These are phyloP conservation scores for Mergus octosetaceus DNA, from an alignment of 2,797 vertebrate species.

Conservation along the genomic window DNA sequence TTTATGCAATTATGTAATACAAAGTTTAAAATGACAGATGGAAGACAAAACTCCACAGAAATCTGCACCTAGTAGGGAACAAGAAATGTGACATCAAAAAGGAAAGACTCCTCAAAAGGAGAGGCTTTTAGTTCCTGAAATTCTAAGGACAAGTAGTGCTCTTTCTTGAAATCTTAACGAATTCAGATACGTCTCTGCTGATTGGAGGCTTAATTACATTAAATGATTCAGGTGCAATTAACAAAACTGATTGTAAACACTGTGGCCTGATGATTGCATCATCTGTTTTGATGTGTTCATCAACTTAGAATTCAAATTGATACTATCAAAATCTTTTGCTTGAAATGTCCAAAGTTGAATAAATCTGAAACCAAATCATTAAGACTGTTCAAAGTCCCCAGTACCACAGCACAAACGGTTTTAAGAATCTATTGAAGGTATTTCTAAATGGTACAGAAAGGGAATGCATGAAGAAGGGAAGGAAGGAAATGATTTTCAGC, in stretches of 20 bases:
- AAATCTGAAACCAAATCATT: conserved; percentile 27
- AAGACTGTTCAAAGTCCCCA: conserved; percentile 18
- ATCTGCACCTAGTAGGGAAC: neutral
- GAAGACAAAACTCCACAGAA: neutral
- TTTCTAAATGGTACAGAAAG: neutral
- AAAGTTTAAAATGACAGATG: neutral
- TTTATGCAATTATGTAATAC: neutral
- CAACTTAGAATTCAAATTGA: neutral
- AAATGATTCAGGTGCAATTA: neutral
- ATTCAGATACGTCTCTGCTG: neutral
- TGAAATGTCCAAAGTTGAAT: neutral
- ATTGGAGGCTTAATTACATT: conserved; percentile 13
- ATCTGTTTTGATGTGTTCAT: conserved; percentile 11
- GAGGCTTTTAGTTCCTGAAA: neutral
- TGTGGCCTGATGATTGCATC: neutral
- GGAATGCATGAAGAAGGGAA: neutral
- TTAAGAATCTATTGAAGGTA: neutral
- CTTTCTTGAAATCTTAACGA: neutral
- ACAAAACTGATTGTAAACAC: neutral
- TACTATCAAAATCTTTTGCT: neutral
- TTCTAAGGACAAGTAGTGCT: neutral
- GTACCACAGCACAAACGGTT: neutral
- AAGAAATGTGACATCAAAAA: neutral
- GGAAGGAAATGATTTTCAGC: neutral
- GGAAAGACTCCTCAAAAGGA: neutral